phyloP scores from a whole-genome alignment of 2,113 vertebrate species.

The Pelodiscus sinensis region DNA sequence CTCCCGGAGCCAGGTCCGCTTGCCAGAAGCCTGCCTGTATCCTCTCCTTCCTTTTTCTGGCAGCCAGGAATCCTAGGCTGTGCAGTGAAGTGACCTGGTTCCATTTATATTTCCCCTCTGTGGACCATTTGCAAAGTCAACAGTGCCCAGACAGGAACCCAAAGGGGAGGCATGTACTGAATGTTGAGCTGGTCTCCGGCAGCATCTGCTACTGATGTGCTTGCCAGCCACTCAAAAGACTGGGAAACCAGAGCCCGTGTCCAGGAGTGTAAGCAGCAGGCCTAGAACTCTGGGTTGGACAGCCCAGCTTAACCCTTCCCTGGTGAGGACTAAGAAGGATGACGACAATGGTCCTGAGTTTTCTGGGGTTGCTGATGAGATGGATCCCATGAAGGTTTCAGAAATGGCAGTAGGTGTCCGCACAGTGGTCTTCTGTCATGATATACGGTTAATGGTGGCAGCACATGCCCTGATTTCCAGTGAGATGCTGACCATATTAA shows the following conservation, averaged over 20 bases:
- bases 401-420: neutral
- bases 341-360: neutral
- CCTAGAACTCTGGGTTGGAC: neutral
- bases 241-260: neutral
- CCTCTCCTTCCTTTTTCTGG: neutral
- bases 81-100: neutral
- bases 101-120: neutral
- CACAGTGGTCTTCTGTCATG: neutral
- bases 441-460: neutral
- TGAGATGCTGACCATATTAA: neutral
- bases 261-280: neutral
- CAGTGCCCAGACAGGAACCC: neutral
- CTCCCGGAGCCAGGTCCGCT: neutral
- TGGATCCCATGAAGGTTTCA: neutral
- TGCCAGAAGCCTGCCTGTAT: neutral
- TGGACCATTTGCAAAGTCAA: neutral
- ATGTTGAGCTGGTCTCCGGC: neutral
- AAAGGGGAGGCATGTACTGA: neutral
- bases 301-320: neutral
- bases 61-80: neutral
- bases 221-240: neutral
- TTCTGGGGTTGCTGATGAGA: neutral
- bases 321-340: neutral
- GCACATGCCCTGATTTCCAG: neutral
- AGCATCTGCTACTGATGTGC: neutral